Base-by-base conservation (phyloP, 2,888 invertebrate species). In the Ctenicera cuprea region DNA sequence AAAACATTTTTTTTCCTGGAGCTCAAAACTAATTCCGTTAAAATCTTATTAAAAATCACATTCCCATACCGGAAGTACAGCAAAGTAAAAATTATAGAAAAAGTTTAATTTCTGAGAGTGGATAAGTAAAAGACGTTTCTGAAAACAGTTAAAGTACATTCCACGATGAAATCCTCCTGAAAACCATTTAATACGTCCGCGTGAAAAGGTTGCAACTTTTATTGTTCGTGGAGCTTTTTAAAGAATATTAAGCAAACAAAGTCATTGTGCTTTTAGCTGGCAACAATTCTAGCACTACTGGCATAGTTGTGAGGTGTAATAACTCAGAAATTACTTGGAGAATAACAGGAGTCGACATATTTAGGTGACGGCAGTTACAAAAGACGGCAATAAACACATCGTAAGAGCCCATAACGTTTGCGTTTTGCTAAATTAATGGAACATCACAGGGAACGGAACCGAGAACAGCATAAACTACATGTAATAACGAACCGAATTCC, bases 381-480 rank as follows among this genome's bases (percentile, higher is more conserved):
- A 63, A 63, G 71, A 48, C 63, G 20, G 71, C 57, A 54, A 71
- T 71, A 71, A 71, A 71, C 71, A 71, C 63, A 54, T 64, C 45
- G 43, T 45, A 50, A 50, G 62, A 22, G 45, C 48, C 61, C 50
- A 22, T 61, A 69, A 71, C 64, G 71, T 71, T 64, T 64, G 57
- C 54, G 64, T 64, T 71, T 71, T 45, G 71, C 16, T n/a, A 71
- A 71, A 71, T 71, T 64, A 71, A 64, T 71, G 71, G 61, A 45
- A 64, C 54, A 71, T 71, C 50, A 66, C 16, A 66, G 43, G 7
- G 30, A 54, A 66, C 38, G 38, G 57, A 18, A 20, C 37, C 9
- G n/a, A 38, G 16, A 38, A 22, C 8, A 37, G 22, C 38, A 48
- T 41, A 64, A 64, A 64, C 48, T 64, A 48, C 48, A 30, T 11